Evolutionary conservation across 2,113 vertebrate genomes (phyloP), one percentile per base, ranked within the genome.

Genomic region (Steatornis caripensis): DNA sequence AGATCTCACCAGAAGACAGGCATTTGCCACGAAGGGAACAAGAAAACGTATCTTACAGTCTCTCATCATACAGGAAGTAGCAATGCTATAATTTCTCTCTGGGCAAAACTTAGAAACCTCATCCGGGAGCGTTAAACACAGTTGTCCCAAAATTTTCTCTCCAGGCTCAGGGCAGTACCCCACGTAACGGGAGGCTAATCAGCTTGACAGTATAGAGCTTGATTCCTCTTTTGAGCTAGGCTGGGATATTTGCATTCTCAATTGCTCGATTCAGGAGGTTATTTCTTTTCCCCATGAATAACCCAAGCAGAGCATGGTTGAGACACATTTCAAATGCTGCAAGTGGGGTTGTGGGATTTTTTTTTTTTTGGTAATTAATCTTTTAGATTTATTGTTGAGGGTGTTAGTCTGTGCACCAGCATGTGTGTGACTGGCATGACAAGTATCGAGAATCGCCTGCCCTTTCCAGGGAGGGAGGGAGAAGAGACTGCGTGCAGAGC

Each of bases 211-310:
- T 27, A 48, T 8, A 80, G 94, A 78, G 83, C 83, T 51, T 39
- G 79, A 92, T 89, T 78, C 93, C 89, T 68, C 88, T 91, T 97
- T 96, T 94, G 92, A 97, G 87, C 41, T 32, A 51, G 64, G 87
- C 76, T 49, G 81, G 54, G 84, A 80, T 71, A 96, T 94, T 96
- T 97, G 96, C 96, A 97, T 96, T 97, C 94, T 95, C 90, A 97
- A 82, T 84, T 91, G 94, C 86, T 95, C 6, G 9, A 96, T 94
- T 96, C 95, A 97, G 85, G 80, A 95, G 90, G 72, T 89, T 70
- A 75, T 95, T 97, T 97, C 93, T 97, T 95, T 86, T 86, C 87
- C 76, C 92, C 65, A 55, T 91, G 89, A 97, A 96, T 95, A 93
- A 96, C 61, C 30, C 90, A 24, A 89, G 87, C 74, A 4, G 43